phyloP scores from a whole-genome alignment of 1,140 invertebrate genomes.

The Aricia agestis region DNA sequence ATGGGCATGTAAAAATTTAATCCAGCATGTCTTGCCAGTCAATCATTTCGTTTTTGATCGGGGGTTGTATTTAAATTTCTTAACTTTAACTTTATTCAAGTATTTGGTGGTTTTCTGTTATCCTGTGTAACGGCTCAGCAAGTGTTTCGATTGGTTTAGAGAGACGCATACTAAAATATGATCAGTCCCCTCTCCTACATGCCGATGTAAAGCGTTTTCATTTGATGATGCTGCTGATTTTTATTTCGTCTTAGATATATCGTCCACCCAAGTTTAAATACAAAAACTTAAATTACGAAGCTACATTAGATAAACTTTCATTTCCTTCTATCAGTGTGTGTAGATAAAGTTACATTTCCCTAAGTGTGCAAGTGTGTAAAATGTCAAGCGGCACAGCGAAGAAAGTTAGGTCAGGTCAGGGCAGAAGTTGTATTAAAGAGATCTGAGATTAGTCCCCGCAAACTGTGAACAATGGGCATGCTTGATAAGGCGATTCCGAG shows the following conservation, averaged over 20 bases:
- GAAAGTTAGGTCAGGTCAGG: background rate
- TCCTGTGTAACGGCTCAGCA: background rate
- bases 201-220: background rate
- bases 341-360: background rate
- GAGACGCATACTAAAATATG: too few relatives aligned
- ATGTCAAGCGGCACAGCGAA: background rate
- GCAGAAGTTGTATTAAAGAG: conserved; percentile 3
- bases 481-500: background rate
- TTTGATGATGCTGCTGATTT: too few relatives aligned
- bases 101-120: background rate
- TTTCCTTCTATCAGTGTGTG: background rate
- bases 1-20: too few relatives aligned
- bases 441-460: background rate
- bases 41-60: too few relatives aligned
- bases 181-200: too few relatives aligned
- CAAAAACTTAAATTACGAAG: background rate
- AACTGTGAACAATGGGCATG: background rate
- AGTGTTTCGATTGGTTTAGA: background rate
- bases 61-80: too few relatives aligned
- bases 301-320: background rate
- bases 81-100: too few relatives aligned
- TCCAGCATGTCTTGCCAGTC: too few relatives aligned
- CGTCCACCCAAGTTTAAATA: too few relatives aligned
- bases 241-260: too few relatives aligned
- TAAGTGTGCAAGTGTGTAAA: background rate